Conservation (phyloP, 2,888 invertebrate species). For the Ormyrus rosae region DNA sequence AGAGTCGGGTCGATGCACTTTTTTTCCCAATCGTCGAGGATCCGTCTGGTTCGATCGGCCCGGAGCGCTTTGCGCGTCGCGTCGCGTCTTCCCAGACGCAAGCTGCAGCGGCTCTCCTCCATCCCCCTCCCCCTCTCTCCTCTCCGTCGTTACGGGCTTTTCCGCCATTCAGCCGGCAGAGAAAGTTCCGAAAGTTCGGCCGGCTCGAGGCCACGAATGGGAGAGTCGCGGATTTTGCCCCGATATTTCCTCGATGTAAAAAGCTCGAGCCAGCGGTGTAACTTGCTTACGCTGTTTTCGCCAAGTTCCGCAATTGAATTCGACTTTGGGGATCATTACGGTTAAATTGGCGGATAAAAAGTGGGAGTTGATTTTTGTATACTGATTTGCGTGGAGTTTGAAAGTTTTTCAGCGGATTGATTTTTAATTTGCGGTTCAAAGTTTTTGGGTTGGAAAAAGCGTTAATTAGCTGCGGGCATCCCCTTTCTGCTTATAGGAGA, state of each 20-base stretch:
- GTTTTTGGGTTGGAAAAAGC: too few relatives aligned
- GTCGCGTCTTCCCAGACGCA: not conserved
- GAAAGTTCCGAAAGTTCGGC: constrained; percentile 34
- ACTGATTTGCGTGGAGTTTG: too few relatives aligned
- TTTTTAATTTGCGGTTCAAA: too few relatives aligned
- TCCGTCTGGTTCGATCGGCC: constrained; percentile 36
- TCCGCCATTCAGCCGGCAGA: not conserved
- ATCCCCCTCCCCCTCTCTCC: not conserved
- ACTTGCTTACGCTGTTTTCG: too few relatives aligned
- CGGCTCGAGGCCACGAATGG: not conserved
- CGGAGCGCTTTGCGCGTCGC: constrained; percentile 19
- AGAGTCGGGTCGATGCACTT: constrained; percentile 9
- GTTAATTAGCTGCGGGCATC: too few relatives aligned
- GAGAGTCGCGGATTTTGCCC: too few relatives aligned
- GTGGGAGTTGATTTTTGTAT: too few relatives aligned
- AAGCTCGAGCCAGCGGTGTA: not conserved
- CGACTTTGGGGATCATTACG: too few relatives aligned
- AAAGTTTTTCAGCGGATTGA: too few relatives aligned
- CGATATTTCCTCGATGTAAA: not conserved
- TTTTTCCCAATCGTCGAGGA: constrained; percentile 24
- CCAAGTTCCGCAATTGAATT: too few relatives aligned
- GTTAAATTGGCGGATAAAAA: too few relatives aligned
- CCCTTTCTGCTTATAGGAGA: too few relatives aligned
- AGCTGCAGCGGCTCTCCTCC: not conserved
- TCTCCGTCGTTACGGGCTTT: not conserved